Evolutionary conservation across 2,797 vertebrate genomes (phyloP).

Genomic region (Stomatorhinus walkeri): DNA sequence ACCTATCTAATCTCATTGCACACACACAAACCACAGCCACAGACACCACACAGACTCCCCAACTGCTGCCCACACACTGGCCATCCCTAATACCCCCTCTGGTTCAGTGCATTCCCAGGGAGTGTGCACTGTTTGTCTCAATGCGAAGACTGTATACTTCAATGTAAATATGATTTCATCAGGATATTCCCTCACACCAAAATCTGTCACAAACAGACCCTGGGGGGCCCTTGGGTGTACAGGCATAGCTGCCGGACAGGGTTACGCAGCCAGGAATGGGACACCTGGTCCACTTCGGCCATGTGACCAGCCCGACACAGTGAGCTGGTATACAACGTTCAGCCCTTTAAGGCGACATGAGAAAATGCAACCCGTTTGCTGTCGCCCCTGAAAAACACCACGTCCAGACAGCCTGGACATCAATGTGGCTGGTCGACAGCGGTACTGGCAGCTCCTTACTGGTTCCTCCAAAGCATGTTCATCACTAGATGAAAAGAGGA

Average conservation of each 20-base stretch:
- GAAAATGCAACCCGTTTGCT: not conserved
- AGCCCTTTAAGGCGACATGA: not conserved
- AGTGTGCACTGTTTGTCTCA: not conserved
- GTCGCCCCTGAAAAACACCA: not conserved
- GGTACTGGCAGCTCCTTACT: not conserved
- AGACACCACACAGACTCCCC: not conserved
- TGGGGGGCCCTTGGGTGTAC: not conserved
- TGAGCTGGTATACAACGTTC: not conserved
- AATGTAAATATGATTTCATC: not conserved
- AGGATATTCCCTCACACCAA: not conserved
- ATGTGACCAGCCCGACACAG: not conserved
- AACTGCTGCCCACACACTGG: not conserved
- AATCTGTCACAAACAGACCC: not conserved
- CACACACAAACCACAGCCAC: not conserved
- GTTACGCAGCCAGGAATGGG: not conserved
- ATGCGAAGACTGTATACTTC: not conserved
- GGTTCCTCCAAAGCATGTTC: not conserved
- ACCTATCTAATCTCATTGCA: slow-evolving; percentile 39
- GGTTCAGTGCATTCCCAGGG: not conserved
- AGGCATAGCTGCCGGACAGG: not conserved
- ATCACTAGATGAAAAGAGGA: not conserved
- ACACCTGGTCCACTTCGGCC: not conserved
- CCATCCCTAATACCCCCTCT: not conserved
- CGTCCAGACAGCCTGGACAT: not conserved
- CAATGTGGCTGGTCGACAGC: not conserved